phyloP scores from a whole-genome alignment of 2,113 vertebrate genomes.

The Xiphorhynchus elegans region DNA sequence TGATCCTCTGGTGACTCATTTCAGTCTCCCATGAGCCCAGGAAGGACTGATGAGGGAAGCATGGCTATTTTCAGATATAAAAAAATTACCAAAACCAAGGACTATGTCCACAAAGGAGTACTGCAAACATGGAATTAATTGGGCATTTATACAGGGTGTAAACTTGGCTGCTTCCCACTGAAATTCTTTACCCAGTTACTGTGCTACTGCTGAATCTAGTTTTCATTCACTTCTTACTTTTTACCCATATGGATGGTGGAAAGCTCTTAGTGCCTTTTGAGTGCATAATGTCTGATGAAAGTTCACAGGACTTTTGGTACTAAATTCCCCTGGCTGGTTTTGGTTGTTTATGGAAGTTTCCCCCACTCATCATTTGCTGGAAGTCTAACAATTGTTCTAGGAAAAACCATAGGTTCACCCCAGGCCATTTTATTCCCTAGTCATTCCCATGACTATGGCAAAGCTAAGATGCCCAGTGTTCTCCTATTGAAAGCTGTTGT shows the following conservation, averaged over 20 bases:
- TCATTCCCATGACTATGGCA: neutral
- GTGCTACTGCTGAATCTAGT: neutral
- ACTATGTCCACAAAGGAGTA: neutral
- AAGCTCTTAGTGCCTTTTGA: neutral
- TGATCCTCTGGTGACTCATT: conserved; percentile 44
- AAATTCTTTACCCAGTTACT: neutral
- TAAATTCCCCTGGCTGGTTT: neutral
- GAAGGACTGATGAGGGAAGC: neutral
- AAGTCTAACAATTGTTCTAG: neutral
- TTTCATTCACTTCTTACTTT: neutral
- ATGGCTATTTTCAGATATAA: neutral
- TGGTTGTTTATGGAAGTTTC: neutral
- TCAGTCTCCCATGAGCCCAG: conserved; percentile 18
- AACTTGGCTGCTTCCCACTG: neutral
- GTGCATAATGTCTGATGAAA: neutral
- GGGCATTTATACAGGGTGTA: neutral
- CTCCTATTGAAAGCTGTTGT: neutral
- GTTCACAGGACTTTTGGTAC: neutral
- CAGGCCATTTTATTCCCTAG: neutral
- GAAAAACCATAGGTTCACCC: neutral
- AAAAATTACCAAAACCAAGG: neutral
- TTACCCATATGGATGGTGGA: neutral
- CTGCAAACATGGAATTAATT: neutral
- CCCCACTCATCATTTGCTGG: neutral
- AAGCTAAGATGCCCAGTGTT: neutral